Evolutionary conservation across 2,797 vertebrate species (phyloP).

Genomic region (Pseudocheirus occidentalis): DNA sequence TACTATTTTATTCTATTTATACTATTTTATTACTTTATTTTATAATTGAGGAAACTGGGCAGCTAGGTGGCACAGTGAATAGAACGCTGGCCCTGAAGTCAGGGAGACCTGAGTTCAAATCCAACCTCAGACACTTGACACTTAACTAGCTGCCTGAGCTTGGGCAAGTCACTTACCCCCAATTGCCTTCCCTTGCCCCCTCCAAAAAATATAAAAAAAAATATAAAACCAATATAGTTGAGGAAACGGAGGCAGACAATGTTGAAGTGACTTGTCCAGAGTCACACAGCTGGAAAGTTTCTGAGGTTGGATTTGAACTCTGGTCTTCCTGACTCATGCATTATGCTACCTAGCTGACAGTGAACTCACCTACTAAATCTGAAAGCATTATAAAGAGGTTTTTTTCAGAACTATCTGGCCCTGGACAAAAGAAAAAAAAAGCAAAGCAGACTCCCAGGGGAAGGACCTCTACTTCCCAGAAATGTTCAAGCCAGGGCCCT

Average conservation of each 20-base stretch:
- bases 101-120: no score
- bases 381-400: background rate
- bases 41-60: background rate
- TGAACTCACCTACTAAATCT: background rate
- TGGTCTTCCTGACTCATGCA: background rate
- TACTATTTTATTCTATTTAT: no score
- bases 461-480: background rate
- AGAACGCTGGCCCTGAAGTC: no score
- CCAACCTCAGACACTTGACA: no score
- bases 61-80: no score
- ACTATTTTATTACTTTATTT: no score
- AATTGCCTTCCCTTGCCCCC: no score
- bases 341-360: background rate
- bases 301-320: background rate
- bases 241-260: background rate
- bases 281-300: background rate
- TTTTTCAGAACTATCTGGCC: background rate
- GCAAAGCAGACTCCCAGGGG: background rate
- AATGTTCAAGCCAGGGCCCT: background rate
- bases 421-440: background rate
- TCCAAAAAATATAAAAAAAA: no score
- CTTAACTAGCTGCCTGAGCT: no score
- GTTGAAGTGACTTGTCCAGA: background rate
- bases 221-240: no score
- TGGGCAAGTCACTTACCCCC: no score